Evolutionary conservation across 2,113 vertebrate species (phyloP), one percentile per base, ranked within the genome.

Genomic region (Oplegnathus fasciatus): DNA sequence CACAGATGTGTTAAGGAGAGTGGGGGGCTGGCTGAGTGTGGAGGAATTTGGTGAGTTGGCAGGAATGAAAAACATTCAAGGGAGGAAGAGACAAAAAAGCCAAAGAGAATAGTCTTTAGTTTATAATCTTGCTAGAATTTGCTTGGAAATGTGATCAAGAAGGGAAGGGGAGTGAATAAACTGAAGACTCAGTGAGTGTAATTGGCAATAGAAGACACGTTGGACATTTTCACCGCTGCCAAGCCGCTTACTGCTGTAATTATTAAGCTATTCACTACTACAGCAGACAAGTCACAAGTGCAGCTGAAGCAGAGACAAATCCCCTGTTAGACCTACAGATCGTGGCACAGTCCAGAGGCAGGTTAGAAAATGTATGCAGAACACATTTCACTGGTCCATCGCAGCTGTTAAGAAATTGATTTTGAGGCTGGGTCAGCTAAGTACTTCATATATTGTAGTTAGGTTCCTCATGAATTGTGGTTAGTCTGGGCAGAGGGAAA

Each of bases 1-100:
- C 83, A 87, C 87, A 91, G 89, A 93, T 93, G 88, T 90, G 90
- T 61, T 62, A 91, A 91, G 79, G 88, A 86, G 91, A 90, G 83
- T 28, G 44, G 1, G 40, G 88, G 81, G 57, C 60, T 86, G 83
- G 77, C 82, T 32, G 70, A 75, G n/a, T 84, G 68, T 2, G 5
- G 73, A 83, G 91, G 90, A 92, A 93, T 95, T 91, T 67, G 75
- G 83, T 84, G 37, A 86, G 72, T 77, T 82, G 86, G 82, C 74
- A 88, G 60, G 72, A 91, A 91, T 71, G 70, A 79, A 72, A 89
- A 58, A 61, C 85, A 91, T 85, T 76, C 30, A 80, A 52, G 11
- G 40, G 32, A 76, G 60, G 22, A 82, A 83, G 50, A 70, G 34
- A 54, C 70, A 80, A 66, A 34, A 61, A 55, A 87, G 17, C 20